Percentiles rank a stretch among this genome's conserved stretches.
These are phyloP conservation scores for Proterorhinus semilunaris DNA, from an alignment of 2,113 vertebrate species.

Conservation along the genomic window DNA sequence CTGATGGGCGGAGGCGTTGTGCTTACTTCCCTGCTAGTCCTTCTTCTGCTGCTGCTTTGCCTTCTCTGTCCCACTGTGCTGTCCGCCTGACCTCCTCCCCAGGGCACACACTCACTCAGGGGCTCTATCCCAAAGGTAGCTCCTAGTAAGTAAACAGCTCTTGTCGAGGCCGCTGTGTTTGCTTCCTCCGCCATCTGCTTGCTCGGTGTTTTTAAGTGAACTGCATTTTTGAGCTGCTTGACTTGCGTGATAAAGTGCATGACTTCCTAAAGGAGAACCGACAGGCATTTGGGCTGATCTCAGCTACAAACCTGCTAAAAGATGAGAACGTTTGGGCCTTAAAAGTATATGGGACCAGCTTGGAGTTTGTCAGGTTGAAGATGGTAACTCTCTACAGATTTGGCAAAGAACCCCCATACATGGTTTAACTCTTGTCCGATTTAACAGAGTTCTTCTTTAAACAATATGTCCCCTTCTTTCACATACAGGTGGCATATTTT, in stretches of 20 bases:
- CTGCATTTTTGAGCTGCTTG: constrained; percentile 51
- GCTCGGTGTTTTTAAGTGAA: constrained; percentile 58
- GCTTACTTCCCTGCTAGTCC: constrained; percentile 68
- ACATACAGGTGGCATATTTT: constrained; percentile 38
- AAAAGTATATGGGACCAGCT: too few species aligned
- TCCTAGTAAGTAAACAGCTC: constrained; percentile 77
- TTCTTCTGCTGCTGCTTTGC: constrained; percentile 58
- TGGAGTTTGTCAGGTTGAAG: too few species aligned
- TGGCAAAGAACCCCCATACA: too few species aligned
- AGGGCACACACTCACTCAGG: constrained; percentile 75
- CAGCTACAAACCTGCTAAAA: neutral
- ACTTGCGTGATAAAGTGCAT: constrained; percentile 57
- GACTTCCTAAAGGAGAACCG: constrained; percentile 43
- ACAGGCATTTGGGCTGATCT: neutral
- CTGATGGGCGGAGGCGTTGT: constrained; percentile 60
- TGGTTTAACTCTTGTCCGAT: too few species aligned
- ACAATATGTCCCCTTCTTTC: constrained; percentile 28
- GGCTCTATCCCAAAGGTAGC: constrained; percentile 73
- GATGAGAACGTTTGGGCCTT: neutral
- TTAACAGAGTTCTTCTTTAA: neutral
- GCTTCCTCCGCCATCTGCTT: constrained; percentile 39
- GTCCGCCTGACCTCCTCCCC: constrained; percentile 70
- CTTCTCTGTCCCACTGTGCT: constrained; percentile 43
- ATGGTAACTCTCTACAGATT: too few species aligned
- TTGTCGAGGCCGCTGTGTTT: constrained; percentile 47